Percentiles rank a stretch among this genome's conserved stretches.
These are phyloP conservation scores for Dioctria rufipes DNA, from an alignment of 2,888 invertebrate genomes.

Conservation along the genomic window DNA sequence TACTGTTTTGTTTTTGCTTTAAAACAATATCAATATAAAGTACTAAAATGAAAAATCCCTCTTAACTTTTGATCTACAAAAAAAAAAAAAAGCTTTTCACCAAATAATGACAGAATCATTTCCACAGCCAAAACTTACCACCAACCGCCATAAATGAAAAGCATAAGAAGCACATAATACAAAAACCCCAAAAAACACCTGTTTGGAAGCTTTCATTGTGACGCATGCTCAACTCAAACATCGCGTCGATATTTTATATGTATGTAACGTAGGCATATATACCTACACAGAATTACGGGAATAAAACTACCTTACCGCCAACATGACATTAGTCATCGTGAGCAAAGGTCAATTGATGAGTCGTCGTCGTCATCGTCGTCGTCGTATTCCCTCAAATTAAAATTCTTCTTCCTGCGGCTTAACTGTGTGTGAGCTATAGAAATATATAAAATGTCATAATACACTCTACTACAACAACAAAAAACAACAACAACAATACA, in stretches of 20 bases:
- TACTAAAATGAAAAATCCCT: too few relatives aligned
- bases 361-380: neutral
- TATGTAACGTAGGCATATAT: neutral
- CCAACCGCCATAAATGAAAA: neutral
- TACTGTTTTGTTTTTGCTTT: too few relatives aligned
- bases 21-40: too few relatives aligned
- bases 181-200: constrained; percentile 1
- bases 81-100: neutral
- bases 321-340: constrained; percentile 33
- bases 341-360: constrained; percentile 27
- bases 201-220: constrained; percentile 19
- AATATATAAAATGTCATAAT: too few relatives aligned
- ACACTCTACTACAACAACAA: too few relatives aligned
- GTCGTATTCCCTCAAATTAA: too few relatives aligned
- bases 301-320: constrained; percentile 27
- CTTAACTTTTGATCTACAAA: neutral
- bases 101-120: neutral
- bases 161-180: neutral
- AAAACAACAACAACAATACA: neutral
- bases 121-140: too few relatives aligned
- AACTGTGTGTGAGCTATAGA: too few relatives aligned
- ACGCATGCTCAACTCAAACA: neutral
- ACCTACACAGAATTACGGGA: constrained; percentile 4
- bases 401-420: too few relatives aligned
- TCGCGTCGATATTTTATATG: neutral